Percentiles rank a stretch among this genome's conserved stretches.
These are phyloP conservation scores for Trematomus bernacchii DNA, from an alignment of 2,797 vertebrate species.

Conservation along the genomic window DNA sequence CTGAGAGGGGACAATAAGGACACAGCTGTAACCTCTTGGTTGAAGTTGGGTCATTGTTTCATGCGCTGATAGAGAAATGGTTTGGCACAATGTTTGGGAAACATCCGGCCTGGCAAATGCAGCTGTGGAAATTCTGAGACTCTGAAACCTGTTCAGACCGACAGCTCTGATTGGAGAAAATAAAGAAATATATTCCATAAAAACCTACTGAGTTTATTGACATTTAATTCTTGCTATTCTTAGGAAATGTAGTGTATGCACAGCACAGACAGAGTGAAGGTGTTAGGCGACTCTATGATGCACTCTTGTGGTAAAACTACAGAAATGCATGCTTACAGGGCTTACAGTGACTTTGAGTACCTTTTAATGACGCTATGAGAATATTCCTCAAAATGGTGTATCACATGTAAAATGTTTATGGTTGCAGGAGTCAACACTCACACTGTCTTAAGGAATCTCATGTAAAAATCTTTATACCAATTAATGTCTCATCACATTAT, in stretches of 20 bases:
- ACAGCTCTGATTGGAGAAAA: constrained; percentile 4
- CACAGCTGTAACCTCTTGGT: constrained; percentile 58
- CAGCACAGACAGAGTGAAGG: not conserved
- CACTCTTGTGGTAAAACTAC: constrained; percentile 4
- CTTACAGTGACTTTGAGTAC: not conserved
- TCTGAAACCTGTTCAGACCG: constrained; percentile 3
- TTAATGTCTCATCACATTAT: too few relatives aligned
- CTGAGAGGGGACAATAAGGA: constrained; percentile 30
- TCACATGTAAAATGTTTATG: not conserved
- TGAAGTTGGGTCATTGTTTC: constrained; percentile 56
- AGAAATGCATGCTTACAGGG: not conserved
- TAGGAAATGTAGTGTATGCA: not conserved
- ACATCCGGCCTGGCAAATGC: constrained; percentile 58
- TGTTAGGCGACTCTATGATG: not conserved
- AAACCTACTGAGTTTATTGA: not conserved
- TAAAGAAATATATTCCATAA: constrained; percentile 1
- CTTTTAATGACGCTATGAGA: not conserved
- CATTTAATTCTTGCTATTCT: not conserved
- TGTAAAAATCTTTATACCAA: not conserved
- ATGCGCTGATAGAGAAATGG: constrained; percentile 26
- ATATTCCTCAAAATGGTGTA: not conserved
- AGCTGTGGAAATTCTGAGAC: constrained; percentile 58
- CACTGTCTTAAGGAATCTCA: not conserved
- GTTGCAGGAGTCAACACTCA: not conserved
- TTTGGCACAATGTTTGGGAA: constrained; percentile 35